Conservation (phyloP, 64 coral and sea anemone genomes). For the Actinia equina region DNA sequence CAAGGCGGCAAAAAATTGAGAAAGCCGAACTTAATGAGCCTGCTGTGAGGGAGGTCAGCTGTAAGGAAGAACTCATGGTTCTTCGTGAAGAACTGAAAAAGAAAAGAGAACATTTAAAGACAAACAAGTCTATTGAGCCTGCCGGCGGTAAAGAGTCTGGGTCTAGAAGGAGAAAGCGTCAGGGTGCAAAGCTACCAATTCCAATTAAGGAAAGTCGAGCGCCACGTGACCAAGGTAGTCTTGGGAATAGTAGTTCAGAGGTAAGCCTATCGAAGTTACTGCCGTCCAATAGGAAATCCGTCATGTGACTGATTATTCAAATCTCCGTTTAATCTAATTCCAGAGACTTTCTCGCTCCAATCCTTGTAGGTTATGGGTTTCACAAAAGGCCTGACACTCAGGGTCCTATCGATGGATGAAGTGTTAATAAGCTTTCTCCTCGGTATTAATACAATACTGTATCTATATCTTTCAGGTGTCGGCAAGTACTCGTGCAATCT, state of each 20-base stretch:
- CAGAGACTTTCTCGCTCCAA: no score
- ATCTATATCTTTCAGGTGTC: background rate
- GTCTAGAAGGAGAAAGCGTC: background rate
- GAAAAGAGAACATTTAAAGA: background rate
- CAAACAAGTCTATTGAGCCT: background rate
- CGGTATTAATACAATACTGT: no score
- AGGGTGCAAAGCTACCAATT: constrained; percentile 12
- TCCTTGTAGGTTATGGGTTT: no score
- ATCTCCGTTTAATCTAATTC: no score
- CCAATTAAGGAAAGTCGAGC: background rate
- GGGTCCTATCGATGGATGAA: no score
- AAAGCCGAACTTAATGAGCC: background rate
- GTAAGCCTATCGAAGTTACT: background rate
- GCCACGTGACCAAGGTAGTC: background rate
- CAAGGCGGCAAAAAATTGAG: no score
- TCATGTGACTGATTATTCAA: no score
- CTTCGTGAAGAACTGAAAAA: constrained; percentile 7
- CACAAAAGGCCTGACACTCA: no score
- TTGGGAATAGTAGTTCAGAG: background rate
- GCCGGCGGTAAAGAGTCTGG: background rate
- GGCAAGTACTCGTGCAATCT: background rate
- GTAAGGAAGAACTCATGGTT: background rate
- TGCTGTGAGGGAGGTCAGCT: background rate
- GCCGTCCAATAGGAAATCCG: no score
- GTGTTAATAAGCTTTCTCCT: no score